Evolutionary conservation across 2,113 vertebrate genomes (phyloP).

Genomic region (Ammodytes marinus): DNA sequence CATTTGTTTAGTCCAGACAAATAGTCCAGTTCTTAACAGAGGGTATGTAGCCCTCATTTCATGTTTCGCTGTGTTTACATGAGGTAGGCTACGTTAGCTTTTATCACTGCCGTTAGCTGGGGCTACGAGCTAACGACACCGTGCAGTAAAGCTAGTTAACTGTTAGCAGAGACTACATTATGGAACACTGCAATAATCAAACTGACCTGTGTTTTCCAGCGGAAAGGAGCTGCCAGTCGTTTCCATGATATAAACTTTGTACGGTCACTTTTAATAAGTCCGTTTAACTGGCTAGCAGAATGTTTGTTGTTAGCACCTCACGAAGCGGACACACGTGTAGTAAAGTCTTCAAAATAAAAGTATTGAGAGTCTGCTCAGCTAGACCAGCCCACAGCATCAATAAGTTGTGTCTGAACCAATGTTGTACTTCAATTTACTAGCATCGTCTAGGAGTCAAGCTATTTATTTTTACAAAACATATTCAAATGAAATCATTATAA

Average conservation of each 20-base stretch:
- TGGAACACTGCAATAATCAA: not conserved
- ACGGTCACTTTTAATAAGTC: not conserved
- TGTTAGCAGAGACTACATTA: not conserved
- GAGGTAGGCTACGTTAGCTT: not conserved
- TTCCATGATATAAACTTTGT: constrained; percentile 28
- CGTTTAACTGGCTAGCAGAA: no score
- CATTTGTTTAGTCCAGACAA: no score
- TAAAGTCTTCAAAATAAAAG: constrained; percentile 45
- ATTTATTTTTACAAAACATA: no score
- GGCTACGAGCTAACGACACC: not conserved
- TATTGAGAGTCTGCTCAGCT: fast-evolving
- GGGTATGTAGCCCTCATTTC: no score
- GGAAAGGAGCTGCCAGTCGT: not conserved
- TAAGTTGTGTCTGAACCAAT: no score
- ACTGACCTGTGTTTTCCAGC: constrained; percentile 63
- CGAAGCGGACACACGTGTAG: constrained; percentile 9
- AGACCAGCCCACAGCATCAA: no score
- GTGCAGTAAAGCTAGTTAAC: fast-evolving
- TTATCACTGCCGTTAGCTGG: constrained; percentile 14
- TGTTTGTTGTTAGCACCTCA: not conserved
- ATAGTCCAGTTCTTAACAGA: not conserved
- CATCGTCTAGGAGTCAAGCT: no score
- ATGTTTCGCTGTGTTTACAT: not conserved
- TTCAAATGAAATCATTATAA: no score
- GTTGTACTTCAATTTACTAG: no score